Evolutionary conservation across 1,140 invertebrate species (phyloP), one percentile per base, ranked within the genome.

Genomic region (Elysia chlorotica): DNA sequence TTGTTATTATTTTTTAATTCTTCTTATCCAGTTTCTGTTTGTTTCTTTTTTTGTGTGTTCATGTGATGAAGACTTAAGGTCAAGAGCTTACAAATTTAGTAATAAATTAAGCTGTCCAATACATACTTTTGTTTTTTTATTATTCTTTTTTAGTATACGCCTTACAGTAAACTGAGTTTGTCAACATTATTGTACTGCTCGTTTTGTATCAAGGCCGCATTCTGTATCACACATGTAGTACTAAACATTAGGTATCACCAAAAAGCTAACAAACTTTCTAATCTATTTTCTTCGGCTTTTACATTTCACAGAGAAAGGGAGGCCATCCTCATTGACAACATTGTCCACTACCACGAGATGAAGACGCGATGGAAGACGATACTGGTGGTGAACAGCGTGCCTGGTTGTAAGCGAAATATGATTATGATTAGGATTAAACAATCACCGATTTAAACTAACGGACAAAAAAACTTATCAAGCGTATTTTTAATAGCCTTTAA

Each of bases 261-360:
- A n/a, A n/a, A n/a, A n/a, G n/a, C n/a, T n/a, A n/a, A n/a, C n/a
- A n/a, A n/a, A n/a, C n/a, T n/a, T n/a, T n/a, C n/a, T n/a, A n/a
- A n/a, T n/a, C n/a, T n/a, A n/a, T n/a, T n/a, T n/a, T n/a, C n/a
- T n/a, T n/a, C n/a, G n/a, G n/a, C n/a, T n/a, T n/a, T n/a, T n/a
- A n/a, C n/a, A n/a, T n/a, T n/a, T n/a, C n/a, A n/a, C 31, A 71
- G 59, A 30, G 59, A 71, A 36, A 71, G 69, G 35, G 59, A 62
- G 19, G 69, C 69, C 3, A 62, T 71, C 6, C 25, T 81, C 54
- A 37, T 83, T 30, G 84, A 84, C 62, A 81, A 85, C 69, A 78
- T 81, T 0, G 77, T 85, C 38, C 82, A 79, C 33, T 85, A 85
- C 53, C 78, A 83, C 71, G 83, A 85, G 61, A 75, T 81, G 76